A percentile compares a stretch with the other conserved stretches of the same genome.
phyloP scores from a whole-genome alignment of 2,888 invertebrate species.

The Callyntrura sp. region DNA sequence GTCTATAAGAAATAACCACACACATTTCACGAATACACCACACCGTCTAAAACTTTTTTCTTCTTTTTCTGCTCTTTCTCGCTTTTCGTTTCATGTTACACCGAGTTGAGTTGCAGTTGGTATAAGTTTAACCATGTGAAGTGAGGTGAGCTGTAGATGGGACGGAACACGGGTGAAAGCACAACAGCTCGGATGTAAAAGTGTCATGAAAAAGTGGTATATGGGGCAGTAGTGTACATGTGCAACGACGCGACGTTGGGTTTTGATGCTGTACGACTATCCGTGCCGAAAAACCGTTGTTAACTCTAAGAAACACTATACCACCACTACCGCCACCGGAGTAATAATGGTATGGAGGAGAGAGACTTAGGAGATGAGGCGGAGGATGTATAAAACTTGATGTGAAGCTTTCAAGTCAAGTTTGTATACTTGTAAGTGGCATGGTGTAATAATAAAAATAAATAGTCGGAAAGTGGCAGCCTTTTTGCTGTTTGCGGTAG shows the following conservation, averaged over 20 bases:
- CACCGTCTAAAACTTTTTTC: background rate
- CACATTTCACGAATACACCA: too few species aligned
- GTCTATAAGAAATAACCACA: too few species aligned
- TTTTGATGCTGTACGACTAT: too few species aligned
- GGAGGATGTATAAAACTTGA: conserved; percentile 13
- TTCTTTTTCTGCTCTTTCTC: background rate
- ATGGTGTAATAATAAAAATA: conserved; percentile 47
- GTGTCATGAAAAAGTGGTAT: conserved; percentile 32
- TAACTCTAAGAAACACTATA: conserved; percentile 35
- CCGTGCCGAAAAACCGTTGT: conserved; percentile 48
- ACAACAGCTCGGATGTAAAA: conserved; percentile 9
- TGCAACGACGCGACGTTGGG: background rate
- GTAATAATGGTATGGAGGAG: background rate
- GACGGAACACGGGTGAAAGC: conserved; percentile 50
- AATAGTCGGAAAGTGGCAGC: conserved; percentile 25
- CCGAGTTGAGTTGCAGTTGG: background rate
- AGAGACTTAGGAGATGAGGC: background rate
- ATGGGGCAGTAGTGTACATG: conserved; percentile 59
- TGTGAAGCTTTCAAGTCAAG: background rate
- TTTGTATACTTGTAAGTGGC: background rate
- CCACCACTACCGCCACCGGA: conserved; percentile 24
- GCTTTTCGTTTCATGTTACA: too few species aligned
- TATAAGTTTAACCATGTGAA: background rate
- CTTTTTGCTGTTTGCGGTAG: conserved; percentile 8
- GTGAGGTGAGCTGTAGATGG: background rate